These are phyloP conservation scores for Anser brachyrhynchus DNA, from an alignment of 2,113 vertebrate species.

Conservation along the genomic window DNA sequence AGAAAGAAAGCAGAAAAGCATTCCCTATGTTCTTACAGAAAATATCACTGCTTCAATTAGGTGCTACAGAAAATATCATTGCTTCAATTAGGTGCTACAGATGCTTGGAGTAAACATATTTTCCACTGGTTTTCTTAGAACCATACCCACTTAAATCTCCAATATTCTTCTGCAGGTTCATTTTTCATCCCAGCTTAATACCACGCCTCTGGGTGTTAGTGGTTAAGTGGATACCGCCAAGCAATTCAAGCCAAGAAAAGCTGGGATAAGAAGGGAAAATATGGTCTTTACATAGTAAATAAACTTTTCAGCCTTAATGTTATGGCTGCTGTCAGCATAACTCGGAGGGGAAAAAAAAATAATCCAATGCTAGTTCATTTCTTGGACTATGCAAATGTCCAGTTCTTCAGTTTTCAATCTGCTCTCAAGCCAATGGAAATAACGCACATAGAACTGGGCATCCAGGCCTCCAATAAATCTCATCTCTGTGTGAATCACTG, in stretches of 20 bases:
- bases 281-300: conserved; percentile 45
- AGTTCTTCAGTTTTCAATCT: background rate
- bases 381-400: background rate
- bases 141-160: conserved; percentile 44
- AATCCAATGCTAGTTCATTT: background rate
- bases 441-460: background rate
- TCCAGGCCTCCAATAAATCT: background rate
- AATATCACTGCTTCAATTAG: conserved; percentile 47
- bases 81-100: conserved; percentile 54
- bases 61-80: conserved; percentile 4
- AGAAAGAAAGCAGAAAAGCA: conserved; percentile 60
- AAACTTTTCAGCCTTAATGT: conserved; percentile 14
- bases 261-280: conserved; percentile 54
- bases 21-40: conserved; percentile 25
- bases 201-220: conserved; percentile 53
- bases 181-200: conserved; percentile 58
- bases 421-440: conserved; percentile 4
- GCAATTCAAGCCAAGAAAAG: conserved; percentile 61
- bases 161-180: conserved; percentile 63
- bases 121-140: conserved; percentile 60
- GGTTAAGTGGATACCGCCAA: conserved; percentile 63
- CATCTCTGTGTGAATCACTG: background rate
- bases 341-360: background rate
- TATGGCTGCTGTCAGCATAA: conserved; percentile 31
- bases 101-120: conserved; percentile 44